A percentile compares a stretch with the other conserved stretches of the same genome.
Conservation (phyloP, 2,888 invertebrate genomes). For the Megalurothrips usitatus region DNA sequence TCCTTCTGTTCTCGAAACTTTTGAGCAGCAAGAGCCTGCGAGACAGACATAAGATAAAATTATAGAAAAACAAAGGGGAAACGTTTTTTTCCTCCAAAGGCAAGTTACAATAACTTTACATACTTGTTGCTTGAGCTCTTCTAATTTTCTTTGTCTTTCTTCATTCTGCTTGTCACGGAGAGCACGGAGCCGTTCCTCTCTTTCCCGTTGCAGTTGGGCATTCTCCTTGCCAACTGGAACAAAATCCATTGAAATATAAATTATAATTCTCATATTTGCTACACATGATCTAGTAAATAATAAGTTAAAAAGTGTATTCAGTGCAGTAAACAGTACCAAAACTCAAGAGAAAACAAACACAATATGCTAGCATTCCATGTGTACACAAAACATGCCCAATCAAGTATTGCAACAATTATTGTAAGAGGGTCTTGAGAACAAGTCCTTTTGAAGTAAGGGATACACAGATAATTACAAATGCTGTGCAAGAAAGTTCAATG, state of each 20-base stretch:
- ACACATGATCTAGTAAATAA: no score
- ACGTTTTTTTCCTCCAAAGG: background rate
- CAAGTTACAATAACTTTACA: constrained; percentile 29
- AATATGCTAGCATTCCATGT: no score
- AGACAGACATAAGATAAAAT: background rate
- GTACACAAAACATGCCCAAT: no score
- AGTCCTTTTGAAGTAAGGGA: no score
- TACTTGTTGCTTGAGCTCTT: constrained; percentile 77
- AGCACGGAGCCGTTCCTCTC: constrained; percentile 64
- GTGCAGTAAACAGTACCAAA: no score
- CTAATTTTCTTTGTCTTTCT: constrained; percentile 81
- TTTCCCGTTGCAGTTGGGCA: constrained; percentile 37
- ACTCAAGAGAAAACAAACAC: background rate
- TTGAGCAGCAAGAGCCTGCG: constrained; percentile 73
- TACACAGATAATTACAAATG: no score
- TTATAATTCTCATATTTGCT: no score
- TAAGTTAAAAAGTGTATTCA: no score
- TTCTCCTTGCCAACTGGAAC: constrained; percentile 37
- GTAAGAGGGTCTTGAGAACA: no score
- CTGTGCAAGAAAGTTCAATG: no score
- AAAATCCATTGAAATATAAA: background rate
- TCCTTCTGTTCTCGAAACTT: constrained; percentile 85
- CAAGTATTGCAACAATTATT: no score
- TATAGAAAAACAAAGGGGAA: constrained; percentile 20
- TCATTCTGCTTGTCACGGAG: constrained; percentile 85